Percentiles rank a stretch among this genome's conserved stretches.
Conservation (phyloP, 2,113 vertebrate species). For the Aplodontia rufa region DNA sequence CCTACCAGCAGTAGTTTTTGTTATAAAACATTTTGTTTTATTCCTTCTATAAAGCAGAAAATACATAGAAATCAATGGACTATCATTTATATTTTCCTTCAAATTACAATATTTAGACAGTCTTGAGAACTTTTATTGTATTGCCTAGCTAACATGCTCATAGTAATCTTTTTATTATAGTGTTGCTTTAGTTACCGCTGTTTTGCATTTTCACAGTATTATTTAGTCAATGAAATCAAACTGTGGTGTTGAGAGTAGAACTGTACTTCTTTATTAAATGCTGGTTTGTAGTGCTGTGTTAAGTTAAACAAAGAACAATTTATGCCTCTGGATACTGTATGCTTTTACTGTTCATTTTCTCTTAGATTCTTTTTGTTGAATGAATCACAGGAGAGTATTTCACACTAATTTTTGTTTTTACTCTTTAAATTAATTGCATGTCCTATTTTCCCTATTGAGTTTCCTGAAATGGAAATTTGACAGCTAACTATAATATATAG, state of each 20-base stretch:
- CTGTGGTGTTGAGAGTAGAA: slow-evolving; percentile 60
- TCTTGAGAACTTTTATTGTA: slow-evolving; percentile 45
- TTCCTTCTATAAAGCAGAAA: slow-evolving; percentile 2
- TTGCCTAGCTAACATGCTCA: not conserved
- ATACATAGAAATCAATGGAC: not conserved
- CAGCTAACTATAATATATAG: not conserved
- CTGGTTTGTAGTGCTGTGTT: slow-evolving; percentile 25
- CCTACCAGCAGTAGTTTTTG: not conserved
- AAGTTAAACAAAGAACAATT: slow-evolving; percentile 63
- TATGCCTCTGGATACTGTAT: slow-evolving; percentile 22
- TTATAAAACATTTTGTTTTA: slow-evolving; percentile 41
- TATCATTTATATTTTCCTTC: slow-evolving; percentile 44
- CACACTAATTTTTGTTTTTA: not conserved
- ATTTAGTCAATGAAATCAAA: slow-evolving; percentile 76
- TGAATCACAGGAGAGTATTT: slow-evolving; percentile 56
- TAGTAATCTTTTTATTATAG: slow-evolving; percentile 71
- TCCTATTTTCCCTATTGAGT: not conserved
- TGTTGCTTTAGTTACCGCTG: slow-evolving; percentile 48
- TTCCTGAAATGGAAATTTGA: slow-evolving; percentile 43
- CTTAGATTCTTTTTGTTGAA: slow-evolving; percentile 42
- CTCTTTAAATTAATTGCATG: not conserved
- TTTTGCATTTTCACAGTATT: slow-evolving; percentile 65
- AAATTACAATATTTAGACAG: slow-evolving; percentile 63
- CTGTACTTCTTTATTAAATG: slow-evolving; percentile 55
- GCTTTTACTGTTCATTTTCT: slow-evolving; percentile 33